Evolutionary conservation across 2,888 invertebrate species (phyloP).

Genomic region (Orthosia gothica): DNA sequence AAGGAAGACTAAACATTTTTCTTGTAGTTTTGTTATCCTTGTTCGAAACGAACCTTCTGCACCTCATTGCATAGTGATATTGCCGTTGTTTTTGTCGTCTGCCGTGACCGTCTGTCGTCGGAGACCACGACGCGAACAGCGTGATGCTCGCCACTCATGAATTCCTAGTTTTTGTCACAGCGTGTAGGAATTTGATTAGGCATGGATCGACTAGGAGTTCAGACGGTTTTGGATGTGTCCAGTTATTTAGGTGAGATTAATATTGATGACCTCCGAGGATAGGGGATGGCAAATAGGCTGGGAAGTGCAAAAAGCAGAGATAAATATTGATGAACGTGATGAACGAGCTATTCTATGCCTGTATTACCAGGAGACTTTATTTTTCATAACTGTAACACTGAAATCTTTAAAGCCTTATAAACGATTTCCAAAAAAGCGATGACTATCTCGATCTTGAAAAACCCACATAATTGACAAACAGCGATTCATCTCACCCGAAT

Average conservation of each 20-base stretch:
- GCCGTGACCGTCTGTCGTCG: slow-evolving; percentile 60
- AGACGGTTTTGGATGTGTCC: slow-evolving; percentile 20
- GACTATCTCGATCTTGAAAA: not conserved
- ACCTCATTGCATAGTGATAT: not conserved
- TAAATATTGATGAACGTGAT: slow-evolving; percentile 25
- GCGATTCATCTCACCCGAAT: slow-evolving; percentile 19
- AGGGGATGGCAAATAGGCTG: slow-evolving; percentile 21
- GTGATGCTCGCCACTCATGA: slow-evolving; percentile 70
- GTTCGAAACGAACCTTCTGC: slow-evolving; percentile 29
- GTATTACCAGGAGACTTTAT: not conserved
- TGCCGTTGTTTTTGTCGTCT: slow-evolving; percentile 52
- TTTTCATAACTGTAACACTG: not conserved
- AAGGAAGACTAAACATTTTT: too few relatives aligned
- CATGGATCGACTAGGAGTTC: slow-evolving; percentile 27
- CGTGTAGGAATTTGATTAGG: slow-evolving; percentile 62
- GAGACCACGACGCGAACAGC: slow-evolving; percentile 66
- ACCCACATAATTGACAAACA: slow-evolving; percentile 6
- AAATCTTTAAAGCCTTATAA: not conserved
- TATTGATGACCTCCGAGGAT: slow-evolving; percentile 38
- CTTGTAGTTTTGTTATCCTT: not conserved
- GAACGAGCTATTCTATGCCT: not conserved
- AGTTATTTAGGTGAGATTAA: slow-evolving; percentile 35
- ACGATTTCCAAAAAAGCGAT: not conserved
- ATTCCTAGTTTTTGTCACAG: slow-evolving; percentile 57
- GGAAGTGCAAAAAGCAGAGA: not conserved